Conservation (phyloP, 2,888 invertebrate species). For the Mechanitis messenoides region DNA sequence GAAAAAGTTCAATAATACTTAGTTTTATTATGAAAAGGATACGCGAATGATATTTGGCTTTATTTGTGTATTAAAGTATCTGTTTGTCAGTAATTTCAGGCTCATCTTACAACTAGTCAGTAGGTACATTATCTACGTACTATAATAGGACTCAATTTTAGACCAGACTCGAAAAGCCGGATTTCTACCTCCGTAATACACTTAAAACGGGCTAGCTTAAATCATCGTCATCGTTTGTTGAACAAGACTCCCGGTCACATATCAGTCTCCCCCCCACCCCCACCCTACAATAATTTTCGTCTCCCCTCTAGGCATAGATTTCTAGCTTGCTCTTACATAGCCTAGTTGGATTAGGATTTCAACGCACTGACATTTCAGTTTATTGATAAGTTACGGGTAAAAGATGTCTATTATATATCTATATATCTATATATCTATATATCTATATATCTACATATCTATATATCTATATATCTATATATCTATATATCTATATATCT, state of each 20-base stretch:
- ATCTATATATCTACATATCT: too few relatives aligned
- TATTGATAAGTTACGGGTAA: constrained; percentile 3
- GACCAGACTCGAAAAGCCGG: constrained; percentile 69
- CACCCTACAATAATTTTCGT: constrained; percentile 58
- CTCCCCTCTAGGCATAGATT: constrained; percentile 66
- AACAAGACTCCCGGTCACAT: constrained; percentile 77
- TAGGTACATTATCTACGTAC: constrained; percentile 25
- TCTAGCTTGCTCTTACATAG: constrained; percentile 61
- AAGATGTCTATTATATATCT: background rate
- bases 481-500: background rate
- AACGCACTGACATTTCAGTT: constrained; percentile 3
- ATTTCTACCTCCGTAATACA: constrained; percentile 73
- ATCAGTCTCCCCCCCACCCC: constrained; percentile 55
- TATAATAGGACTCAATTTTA: constrained; percentile 71
- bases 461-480: too few relatives aligned
- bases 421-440: background rate
- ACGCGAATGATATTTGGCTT: constrained; percentile 14
- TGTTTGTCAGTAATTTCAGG: background rate
- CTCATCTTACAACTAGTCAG: background rate
- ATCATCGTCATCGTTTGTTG: constrained; percentile 78
- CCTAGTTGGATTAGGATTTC: constrained; percentile 7
- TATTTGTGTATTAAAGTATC: too few relatives aligned
- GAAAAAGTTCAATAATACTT: constrained; percentile 56
- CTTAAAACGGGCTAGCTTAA: constrained; percentile 76
- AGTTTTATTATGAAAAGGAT: constrained; percentile 41